Evolutionary conservation across 2,113 vertebrate species (phyloP).

Genomic region (Prochilodus magdalenae): DNA sequence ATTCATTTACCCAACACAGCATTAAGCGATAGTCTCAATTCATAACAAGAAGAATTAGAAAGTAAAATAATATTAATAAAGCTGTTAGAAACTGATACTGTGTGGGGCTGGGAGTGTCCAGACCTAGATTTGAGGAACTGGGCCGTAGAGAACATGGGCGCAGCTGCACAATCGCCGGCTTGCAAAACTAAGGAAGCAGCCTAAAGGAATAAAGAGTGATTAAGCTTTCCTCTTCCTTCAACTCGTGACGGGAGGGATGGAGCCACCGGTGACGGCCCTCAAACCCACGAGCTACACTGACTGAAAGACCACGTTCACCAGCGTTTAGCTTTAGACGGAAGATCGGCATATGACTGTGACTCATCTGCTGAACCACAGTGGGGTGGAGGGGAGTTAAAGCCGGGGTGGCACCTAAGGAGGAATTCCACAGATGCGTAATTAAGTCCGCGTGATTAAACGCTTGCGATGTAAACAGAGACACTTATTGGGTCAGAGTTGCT

Average conservation of each 20-base stretch:
- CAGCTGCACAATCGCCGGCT: neutral
- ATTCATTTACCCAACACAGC: too few species aligned
- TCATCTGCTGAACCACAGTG: constrained; percentile 44
- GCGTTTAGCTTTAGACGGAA: constrained; percentile 3
- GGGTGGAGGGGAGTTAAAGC: constrained; percentile 22
- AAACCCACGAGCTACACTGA: neutral
- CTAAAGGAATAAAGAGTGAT: neutral
- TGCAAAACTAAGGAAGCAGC: neutral
- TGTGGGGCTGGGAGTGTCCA: too few species aligned
- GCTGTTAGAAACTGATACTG: too few species aligned
- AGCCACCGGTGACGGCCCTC: neutral
- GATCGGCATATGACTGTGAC: neutral
- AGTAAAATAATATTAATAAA: too few species aligned
- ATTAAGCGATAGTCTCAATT: too few species aligned
- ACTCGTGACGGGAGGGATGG: neutral
- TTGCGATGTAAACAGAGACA: neutral
- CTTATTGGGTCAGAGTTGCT: too few species aligned
- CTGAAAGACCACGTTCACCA: neutral
- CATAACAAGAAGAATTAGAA: too few species aligned
- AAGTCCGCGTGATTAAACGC: too few species aligned
- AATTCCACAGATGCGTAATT: too few species aligned
- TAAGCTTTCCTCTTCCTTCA: neutral
- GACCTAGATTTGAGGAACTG: neutral
- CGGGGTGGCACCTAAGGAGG: neutral
- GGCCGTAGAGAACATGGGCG: neutral